These are phyloP conservation scores for Turritopsis dohrnii DNA, from an alignment of 30 jellyfish, hydroid and myxozoan species.

Conservation along the genomic window DNA sequence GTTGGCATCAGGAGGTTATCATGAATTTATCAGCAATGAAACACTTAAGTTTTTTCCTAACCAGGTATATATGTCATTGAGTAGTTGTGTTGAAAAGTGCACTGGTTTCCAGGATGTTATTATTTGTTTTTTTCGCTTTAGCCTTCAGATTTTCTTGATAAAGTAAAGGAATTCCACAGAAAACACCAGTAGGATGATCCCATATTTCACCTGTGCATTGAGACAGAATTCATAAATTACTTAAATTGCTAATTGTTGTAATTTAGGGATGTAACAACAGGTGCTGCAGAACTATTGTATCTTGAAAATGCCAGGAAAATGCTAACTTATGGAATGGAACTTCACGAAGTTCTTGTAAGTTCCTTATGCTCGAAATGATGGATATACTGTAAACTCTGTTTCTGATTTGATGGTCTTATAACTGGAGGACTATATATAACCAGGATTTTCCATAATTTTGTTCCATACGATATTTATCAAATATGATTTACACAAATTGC, in stretches of 20 bases:
- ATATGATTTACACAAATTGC: too few relatives aligned
- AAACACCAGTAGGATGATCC: conserved; percentile 1
- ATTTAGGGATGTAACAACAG: conserved; percentile 5
- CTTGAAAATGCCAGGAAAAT: conserved; percentile 1
- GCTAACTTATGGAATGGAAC: conserved; percentile 2
- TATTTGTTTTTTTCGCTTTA: too few relatives aligned
- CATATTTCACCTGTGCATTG: not conserved
- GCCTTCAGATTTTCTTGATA: conserved; percentile 5
- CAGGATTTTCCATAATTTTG: too few relatives aligned
- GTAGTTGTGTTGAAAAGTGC: too few relatives aligned
- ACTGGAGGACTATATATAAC: too few relatives aligned
- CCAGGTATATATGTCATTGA: not conserved
- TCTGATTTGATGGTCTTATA: too few relatives aligned
- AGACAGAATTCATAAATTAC: not conserved
- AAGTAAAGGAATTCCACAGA: conserved; percentile 4
- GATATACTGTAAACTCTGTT: too few relatives aligned
- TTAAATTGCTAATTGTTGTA: not conserved
- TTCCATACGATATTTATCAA: too few relatives aligned
- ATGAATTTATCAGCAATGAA: not conserved
- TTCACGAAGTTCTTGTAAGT: conserved; percentile 9
- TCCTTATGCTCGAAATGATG: not conserved
- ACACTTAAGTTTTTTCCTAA: not conserved
- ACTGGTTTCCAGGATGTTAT: too few relatives aligned
- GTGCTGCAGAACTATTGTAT: conserved; percentile 10
- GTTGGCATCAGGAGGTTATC: not conserved